Evolutionary conservation across 2,113 vertebrate genomes (phyloP).

Genomic region (Marmota flaviventris): DNA sequence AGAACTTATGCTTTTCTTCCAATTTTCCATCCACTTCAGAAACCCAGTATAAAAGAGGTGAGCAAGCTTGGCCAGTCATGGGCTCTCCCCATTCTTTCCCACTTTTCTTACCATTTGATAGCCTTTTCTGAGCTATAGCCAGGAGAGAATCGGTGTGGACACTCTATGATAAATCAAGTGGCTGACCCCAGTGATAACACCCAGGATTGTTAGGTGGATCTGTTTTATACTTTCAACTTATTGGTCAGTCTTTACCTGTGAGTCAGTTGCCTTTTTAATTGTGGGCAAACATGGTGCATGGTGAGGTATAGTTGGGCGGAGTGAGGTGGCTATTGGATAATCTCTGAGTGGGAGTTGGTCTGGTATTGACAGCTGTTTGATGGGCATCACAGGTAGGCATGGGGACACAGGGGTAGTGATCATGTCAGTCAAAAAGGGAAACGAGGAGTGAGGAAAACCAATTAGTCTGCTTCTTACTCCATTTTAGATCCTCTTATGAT

Average conservation of each 20-base stretch:
- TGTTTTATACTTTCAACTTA: neutral
- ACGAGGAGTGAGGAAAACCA: neutral
- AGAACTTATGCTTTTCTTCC: neutral
- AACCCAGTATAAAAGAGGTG: neutral
- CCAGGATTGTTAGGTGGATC: neutral
- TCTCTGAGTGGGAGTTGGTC: neutral
- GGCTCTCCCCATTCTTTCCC: neutral
- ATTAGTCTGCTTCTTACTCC: neutral
- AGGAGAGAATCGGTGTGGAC: neutral
- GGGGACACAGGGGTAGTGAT: neutral
- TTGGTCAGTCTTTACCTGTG: neutral
- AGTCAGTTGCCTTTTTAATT: neutral
- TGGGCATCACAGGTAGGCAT: neutral
- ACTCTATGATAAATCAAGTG: neutral
- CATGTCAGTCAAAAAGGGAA: neutral
- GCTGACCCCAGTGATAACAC: neutral
- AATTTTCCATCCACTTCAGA: neutral
- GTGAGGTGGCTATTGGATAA: neutral
- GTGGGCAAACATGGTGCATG: neutral
- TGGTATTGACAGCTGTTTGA: neutral
- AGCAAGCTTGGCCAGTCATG: neutral
- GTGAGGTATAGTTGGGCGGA: neutral
- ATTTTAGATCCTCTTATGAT: neutral
- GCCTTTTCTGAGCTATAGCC: neutral
- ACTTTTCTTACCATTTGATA: neutral